Base-by-base conservation (phyloP, 2,797 vertebrate species). In the Melopsittacus undulatus region DNA sequence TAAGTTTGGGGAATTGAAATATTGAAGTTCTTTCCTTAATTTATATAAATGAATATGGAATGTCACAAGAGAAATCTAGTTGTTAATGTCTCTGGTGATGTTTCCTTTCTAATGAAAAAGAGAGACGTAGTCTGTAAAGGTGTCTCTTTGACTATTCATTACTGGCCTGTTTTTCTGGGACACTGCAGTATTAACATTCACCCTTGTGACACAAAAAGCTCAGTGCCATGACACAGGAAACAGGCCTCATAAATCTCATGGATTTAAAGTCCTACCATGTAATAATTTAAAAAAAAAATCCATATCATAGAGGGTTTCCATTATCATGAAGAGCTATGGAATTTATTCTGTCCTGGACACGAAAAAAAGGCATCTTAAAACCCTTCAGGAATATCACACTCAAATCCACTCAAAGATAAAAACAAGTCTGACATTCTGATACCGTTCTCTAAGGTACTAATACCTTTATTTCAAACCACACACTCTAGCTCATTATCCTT, bases 191-290 rank as follows among this genome's bases (percentile, higher is more conserved):
- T 43, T 77, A 49, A 0, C 9, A 40, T 45, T 7, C 23, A 42
- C 9, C 4, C 5, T 56, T 54, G 5, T 22, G 3, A 43, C 38
- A 16, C 1, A 2, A 61, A 61, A 64, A 56, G 2, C 4, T 66
- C 26, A 32, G 40, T 67, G 19, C 2, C 27, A 24, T 57, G 38
- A 24, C 16, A 57, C 3, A 29, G 5, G 14, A 36, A 69, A 59
- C 8, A 59, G 13, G 7, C 11, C 3, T 46, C 11, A 27, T 16
- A 2, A 77, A 20, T 34, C 5, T 76, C 11, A 11, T 9, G 1
- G 22, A 38, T 69, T 43, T 30, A 68, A 82, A 75, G n/a, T 54
- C 11, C 12, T 48, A 4, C 3, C 5, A 27, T 4, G 17, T 10
- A 34, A 23, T 29, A 21, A 32, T 46, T 63, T 46, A 20, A 73